A percentile compares a stretch with the other conserved stretches of the same genome.
These are phyloP conservation scores for Mustela nigripes DNA, from an alignment of 2,113 vertebrate species.

Conservation along the genomic window DNA sequence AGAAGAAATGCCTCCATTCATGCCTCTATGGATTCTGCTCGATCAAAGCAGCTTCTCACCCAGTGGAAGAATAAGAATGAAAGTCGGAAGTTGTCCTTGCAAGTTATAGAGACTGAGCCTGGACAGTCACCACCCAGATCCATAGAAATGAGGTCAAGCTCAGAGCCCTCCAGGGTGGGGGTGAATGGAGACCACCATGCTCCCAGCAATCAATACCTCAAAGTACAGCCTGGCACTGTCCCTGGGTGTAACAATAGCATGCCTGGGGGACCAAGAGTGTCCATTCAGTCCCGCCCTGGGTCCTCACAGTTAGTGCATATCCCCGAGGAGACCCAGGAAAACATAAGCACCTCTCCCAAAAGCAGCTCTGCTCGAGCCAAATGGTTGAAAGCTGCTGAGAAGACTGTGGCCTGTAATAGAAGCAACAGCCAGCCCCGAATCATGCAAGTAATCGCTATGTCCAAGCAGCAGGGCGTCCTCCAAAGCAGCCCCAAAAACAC, in stretches of 20 bases:
- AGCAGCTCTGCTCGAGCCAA: constrained; percentile 92
- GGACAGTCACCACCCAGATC: constrained; percentile 92
- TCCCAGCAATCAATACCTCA: constrained; percentile 92
- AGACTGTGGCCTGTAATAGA: constrained; percentile 91
- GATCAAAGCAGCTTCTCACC: constrained; percentile 97
- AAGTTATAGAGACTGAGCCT: constrained; percentile 93
- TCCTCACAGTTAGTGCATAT: constrained; percentile 98
- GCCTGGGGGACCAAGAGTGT: constrained; percentile 93
- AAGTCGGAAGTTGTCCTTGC: constrained; percentile 93
- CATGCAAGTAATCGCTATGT: constrained; percentile 98
- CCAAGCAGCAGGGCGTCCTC: constrained; percentile 97
- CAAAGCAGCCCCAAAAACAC: constrained; percentile 95
- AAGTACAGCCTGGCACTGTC: constrained; percentile 92
- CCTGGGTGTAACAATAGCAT: constrained; percentile 95
- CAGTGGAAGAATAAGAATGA: constrained; percentile 99
- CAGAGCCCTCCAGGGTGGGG: constrained; percentile 92
- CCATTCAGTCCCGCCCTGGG: constrained; percentile 96
- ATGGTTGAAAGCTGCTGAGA: constrained; percentile 96
- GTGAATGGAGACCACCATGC: constrained; percentile 93
- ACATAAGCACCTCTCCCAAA: constrained; percentile 91
- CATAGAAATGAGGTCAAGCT: constrained; percentile 95
- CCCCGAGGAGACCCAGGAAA: constrained; percentile 97
- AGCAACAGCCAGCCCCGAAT: constrained; percentile 94
- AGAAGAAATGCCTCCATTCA: constrained; percentile 95
- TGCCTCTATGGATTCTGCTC: constrained; percentile 95